These are phyloP conservation scores for Chaunax sp. DNA, from an alignment of 2,797 vertebrate genomes.

Conservation along the genomic window DNA sequence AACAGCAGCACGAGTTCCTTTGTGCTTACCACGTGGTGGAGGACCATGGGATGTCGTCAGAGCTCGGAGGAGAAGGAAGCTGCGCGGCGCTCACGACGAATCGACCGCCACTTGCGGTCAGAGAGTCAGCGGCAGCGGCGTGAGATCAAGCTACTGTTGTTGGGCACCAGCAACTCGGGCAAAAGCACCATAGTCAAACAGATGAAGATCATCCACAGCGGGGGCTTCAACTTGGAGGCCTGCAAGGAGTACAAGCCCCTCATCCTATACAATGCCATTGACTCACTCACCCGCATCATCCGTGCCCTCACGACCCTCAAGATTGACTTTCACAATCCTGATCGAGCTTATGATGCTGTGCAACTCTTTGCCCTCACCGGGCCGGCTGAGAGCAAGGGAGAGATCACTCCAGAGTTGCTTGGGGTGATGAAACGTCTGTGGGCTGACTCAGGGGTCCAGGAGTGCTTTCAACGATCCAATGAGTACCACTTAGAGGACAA, in stretches of 20 bases:
- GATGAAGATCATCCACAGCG: conserved; percentile 99
- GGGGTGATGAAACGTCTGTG: conserved; percentile 98
- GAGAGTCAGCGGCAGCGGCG: conserved; percentile 97
- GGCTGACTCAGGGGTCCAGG: conserved; percentile 95
- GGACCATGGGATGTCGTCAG: conserved; percentile 99
- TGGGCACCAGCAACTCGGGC: conserved; percentile 99
- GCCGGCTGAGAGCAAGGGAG: conserved; percentile 98
- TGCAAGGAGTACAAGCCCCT: conserved; percentile 99
- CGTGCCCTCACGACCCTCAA: conserved; percentile 95
- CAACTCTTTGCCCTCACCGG: conserved; percentile 98
- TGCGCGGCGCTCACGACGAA: conserved; percentile 96
- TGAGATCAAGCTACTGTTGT: conserved; percentile 96
- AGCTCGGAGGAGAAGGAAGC: conserved; percentile 99
- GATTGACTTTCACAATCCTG: conserved; percentile 97
- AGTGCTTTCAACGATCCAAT: conserved; percentile 96
- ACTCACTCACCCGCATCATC: conserved; percentile 98
- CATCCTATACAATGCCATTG: conserved; percentile 98
- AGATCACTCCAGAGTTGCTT: conserved; percentile 94
- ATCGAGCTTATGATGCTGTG: conserved; percentile 96
- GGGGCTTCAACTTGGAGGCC: conserved; percentile 97
- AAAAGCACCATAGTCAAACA: conserved; percentile 99
- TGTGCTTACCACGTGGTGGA: conserved; percentile 79
- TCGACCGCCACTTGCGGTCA: conserved; percentile 98
- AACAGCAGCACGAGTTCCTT: conserved; percentile 79
- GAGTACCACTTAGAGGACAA: conserved; percentile 99